Evolutionary conservation across 2,113 vertebrate species (phyloP).

Genomic region (Labeo rohita): DNA sequence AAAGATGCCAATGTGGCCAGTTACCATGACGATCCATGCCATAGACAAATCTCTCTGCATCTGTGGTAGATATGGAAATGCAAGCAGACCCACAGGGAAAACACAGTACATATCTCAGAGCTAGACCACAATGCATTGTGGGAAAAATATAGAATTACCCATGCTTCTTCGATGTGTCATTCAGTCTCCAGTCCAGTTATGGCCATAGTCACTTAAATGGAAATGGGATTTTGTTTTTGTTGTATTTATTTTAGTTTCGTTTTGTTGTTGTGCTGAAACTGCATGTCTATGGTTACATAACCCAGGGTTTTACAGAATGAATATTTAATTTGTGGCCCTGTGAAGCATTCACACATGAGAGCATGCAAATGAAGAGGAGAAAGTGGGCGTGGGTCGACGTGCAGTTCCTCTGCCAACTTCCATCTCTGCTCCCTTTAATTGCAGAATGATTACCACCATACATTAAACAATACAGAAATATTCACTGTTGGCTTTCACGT

Average conservation of each 20-base stretch:
- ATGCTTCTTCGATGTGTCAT: neutral
- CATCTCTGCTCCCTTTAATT: slow-evolving; percentile 64
- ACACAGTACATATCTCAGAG: neutral
- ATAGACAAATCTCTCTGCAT: slow-evolving; percentile 34
- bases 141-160: neutral
- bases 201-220: neutral
- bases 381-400: slow-evolving; percentile 71
- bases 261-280: slow-evolving; percentile 55
- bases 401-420: slow-evolving; percentile 68
- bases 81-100: slow-evolving; percentile 4
- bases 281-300: slow-evolving; percentile 73
- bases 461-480: slow-evolving; percentile 20
- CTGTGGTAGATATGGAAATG: slow-evolving; percentile 31
- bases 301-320: slow-evolving; percentile 74
- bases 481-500: neutral
- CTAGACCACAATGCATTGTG: neutral
- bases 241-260: slow-evolving; percentile 52
- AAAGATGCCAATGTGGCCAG: slow-evolving; percentile 57
- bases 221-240: slow-evolving; percentile 40
- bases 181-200: neutral
- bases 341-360: slow-evolving; percentile 64
- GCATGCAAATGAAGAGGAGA: slow-evolving; percentile 74
- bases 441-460: slow-evolving; percentile 65
- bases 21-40: slow-evolving; percentile 62
- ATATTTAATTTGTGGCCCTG: slow-evolving; percentile 78